These are phyloP conservation scores for Castor canadensis DNA, from an alignment of 2,113 vertebrate species.

Conservation along the genomic window DNA sequence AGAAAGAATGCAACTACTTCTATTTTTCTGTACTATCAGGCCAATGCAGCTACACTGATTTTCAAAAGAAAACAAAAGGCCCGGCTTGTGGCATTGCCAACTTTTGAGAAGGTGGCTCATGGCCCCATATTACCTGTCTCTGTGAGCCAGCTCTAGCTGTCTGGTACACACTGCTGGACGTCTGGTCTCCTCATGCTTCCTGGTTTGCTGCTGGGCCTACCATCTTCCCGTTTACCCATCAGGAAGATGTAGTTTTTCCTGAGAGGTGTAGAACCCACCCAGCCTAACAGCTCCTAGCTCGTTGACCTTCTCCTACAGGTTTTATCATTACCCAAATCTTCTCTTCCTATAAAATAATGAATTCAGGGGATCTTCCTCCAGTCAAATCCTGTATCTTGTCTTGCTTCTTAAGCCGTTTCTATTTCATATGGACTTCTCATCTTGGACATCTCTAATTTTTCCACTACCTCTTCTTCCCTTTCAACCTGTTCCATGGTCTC, in stretches of 20 bases:
- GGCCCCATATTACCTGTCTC: neutral
- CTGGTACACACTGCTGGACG: neutral
- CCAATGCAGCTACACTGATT: neutral
- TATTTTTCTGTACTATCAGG: neutral
- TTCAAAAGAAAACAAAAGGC: neutral
- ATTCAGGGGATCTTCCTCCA: neutral
- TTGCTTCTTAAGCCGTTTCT: neutral
- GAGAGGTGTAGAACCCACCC: neutral
- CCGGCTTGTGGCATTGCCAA: neutral
- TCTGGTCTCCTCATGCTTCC: neutral
- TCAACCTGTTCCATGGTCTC: too few species aligned
- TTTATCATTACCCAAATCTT: neutral
- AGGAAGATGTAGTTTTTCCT: neutral
- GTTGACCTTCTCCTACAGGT: neutral
- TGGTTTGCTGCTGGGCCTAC: neutral
- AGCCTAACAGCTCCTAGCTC: too few species aligned
- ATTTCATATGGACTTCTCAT: neutral
- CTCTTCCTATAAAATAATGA: neutral
- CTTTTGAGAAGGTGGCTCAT: neutral
- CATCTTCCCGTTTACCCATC: neutral
- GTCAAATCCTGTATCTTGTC: neutral
- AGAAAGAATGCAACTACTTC: neutral
- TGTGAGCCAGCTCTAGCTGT: neutral
- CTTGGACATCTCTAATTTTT: neutral
- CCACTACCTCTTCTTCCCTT: too few species aligned